These are phyloP conservation scores for Cephonodes hylas DNA, from an alignment of 2,888 invertebrate genomes.

Conservation along the genomic window DNA sequence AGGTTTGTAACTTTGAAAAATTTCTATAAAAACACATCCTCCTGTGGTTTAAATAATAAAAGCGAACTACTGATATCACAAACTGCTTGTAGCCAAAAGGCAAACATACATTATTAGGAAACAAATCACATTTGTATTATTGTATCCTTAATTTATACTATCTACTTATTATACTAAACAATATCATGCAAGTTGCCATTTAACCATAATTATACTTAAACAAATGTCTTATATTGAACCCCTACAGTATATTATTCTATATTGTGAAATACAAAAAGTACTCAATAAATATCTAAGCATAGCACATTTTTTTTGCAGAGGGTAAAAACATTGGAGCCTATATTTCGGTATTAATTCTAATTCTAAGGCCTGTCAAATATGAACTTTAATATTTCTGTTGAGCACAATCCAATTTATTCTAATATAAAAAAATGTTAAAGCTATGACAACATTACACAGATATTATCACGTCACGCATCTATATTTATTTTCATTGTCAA, in stretches of 20 bases:
- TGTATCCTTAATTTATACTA: conserved; percentile 6
- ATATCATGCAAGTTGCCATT: conserved; percentile 2
- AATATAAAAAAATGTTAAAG: conserved; percentile 13
- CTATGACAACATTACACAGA: conserved; percentile 1
- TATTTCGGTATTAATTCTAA: neutral
- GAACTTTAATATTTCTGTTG: conserved; percentile 1
- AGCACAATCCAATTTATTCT: conserved; percentile 8
- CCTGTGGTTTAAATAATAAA: conserved; percentile 9
- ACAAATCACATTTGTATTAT: conserved; percentile 36
- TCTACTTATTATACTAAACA: neutral
- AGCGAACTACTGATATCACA: conserved; percentile 53
- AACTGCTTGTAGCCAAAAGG: conserved; percentile 39
- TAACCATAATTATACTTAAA: neutral
- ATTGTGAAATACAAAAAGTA: conserved; percentile 6
- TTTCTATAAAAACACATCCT: neutral
- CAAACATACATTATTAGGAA: conserved; percentile 31
- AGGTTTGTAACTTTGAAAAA: neutral
- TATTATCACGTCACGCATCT: neutral
- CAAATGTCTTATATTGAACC: conserved; percentile 3
- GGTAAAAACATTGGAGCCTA: neutral
- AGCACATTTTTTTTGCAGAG: neutral
- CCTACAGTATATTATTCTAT: neutral
- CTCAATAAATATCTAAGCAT: conserved; percentile 11
- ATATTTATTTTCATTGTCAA: neutral
- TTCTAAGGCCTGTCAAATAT: conserved; percentile 9